Conservation (phyloP, 2,888 invertebrate species). For the Trypoxylon attenuatum region DNA sequence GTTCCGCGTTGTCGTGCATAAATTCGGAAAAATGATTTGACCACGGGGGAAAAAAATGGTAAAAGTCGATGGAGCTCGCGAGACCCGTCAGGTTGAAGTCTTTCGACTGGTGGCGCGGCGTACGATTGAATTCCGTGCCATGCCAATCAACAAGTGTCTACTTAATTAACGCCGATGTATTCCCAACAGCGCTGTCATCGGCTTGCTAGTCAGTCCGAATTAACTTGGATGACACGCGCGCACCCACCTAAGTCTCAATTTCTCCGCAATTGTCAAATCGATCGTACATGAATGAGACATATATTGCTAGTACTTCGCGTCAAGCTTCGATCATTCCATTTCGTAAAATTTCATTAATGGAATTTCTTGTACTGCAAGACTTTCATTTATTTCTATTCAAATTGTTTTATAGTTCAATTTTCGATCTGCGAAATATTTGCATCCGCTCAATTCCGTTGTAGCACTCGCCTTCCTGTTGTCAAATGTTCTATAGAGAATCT, state of each 20-base stretch:
- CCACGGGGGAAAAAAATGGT: no score
- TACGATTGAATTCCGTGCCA: slow-evolving; percentile 27
- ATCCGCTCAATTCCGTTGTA: no score
- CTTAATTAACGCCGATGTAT: slow-evolving; percentile 51
- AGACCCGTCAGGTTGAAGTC: no score
- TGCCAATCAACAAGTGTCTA: slow-evolving; percentile 43
- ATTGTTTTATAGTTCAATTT: not conserved
- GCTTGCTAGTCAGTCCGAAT: slow-evolving; percentile 37
- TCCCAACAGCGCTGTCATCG: slow-evolving; percentile 38
- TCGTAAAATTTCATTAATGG: not conserved
- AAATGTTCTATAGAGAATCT: no score
- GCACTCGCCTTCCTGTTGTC: no score
- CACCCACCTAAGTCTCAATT: slow-evolving; percentile 10
- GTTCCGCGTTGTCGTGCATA: no score
- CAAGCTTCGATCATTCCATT: not conserved
- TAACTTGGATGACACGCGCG: slow-evolving; percentile 15
- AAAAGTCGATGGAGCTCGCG: no score
- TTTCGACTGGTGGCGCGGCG: slow-evolving; percentile 40
- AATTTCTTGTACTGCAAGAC: no score
- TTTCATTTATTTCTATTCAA: no score
- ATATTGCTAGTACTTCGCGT: not conserved
- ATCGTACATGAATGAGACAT: slow-evolving; percentile 3
- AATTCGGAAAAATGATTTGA: no score
- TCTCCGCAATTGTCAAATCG: not conserved
- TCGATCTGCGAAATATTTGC: no score